Evolutionary conservation across 2,888 invertebrate species (phyloP).

Genomic region (Agriopis leucophaearia): DNA sequence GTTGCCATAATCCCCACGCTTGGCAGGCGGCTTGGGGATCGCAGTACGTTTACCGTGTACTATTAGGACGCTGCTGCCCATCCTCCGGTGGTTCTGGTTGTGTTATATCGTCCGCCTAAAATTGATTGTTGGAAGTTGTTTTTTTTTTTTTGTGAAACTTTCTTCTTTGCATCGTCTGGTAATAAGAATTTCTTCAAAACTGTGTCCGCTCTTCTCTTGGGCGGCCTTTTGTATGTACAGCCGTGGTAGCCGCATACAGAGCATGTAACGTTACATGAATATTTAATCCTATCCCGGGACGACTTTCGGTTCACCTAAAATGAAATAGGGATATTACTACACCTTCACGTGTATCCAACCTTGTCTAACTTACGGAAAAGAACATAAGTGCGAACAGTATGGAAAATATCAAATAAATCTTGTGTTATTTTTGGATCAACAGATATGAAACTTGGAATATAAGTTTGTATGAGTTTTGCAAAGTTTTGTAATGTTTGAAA

Average conservation of each 20-base stretch:
- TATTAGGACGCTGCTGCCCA: no score
- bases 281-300: conserved; percentile 64
- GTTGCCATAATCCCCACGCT: no score
- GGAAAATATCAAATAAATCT: background rate
- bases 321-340: conserved; percentile 40
- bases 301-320: conserved; percentile 59
- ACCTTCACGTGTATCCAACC: conserved; percentile 16
- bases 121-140: no score
- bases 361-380: conserved; percentile 11
- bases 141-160: no score
- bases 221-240: conserved; percentile 25
- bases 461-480: conserved; percentile 6
- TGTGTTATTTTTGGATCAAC: conserved; percentile 7
- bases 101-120: no score
- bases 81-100: no score
- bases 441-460: conserved; percentile 12
- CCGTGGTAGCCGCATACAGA: conserved; percentile 36
- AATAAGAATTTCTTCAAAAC: background rate
- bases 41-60: no score
- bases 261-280: conserved; percentile 71
- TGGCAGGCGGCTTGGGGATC: no score
- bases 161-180: no score
- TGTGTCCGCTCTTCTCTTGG: conserved; percentile 13
- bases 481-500: conserved; percentile 1
- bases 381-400: conserved; percentile 13